Base-by-base conservation (phyloP, 2,888 invertebrate species). In the Drosophila pegasa region DNA sequence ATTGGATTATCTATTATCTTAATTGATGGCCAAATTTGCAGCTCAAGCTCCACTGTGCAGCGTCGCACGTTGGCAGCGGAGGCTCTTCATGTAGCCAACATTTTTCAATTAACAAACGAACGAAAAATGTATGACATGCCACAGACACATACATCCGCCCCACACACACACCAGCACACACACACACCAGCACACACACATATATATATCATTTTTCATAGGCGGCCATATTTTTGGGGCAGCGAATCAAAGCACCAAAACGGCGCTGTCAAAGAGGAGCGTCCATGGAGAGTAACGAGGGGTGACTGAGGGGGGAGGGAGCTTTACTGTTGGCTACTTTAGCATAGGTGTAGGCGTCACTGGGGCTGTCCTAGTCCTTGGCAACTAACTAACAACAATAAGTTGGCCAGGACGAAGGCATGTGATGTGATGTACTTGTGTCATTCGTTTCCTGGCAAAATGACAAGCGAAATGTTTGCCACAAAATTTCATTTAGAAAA, bases 21-120 rank as follows among this genome's bases (percentile, higher is more conserved):
- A n/a, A n/a, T n/a, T n/a, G n/a, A n/a, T n/a, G n/a, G n/a, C n/a
- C n/a, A n/a, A n/a, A n/a, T n/a, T n/a, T n/a, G n/a, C n/a, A n/a
- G n/a, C 25, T 12, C 1, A 1, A 7, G 41, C 10, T 16, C 51
- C 66, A 75, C 20, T 51, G 60, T 62, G 59, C 71, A 41, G 51
- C 63, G 25, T 43, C 41, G 47, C 18, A 47, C 35, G 51, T 25
- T 16, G 50, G 18, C 38, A 12, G 38, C 56, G 58, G 45, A 66
- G 64, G 54, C 67, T 73, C 40, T 54, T 66, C 71, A 70, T 82
- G 73, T 72, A 71, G 80, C 78, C 78, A 85, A 78, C 87, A 85
- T 87, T 85, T 85, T 87, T 87, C 85, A 85, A 85, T 85, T 85
- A 85, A 85, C 85, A 85, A 87, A 85, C 85, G 83, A 85, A 85